These are phyloP conservation scores for Eristalinus sepulchralis DNA, from an alignment of 2,888 invertebrate genomes.

Conservation along the genomic window DNA sequence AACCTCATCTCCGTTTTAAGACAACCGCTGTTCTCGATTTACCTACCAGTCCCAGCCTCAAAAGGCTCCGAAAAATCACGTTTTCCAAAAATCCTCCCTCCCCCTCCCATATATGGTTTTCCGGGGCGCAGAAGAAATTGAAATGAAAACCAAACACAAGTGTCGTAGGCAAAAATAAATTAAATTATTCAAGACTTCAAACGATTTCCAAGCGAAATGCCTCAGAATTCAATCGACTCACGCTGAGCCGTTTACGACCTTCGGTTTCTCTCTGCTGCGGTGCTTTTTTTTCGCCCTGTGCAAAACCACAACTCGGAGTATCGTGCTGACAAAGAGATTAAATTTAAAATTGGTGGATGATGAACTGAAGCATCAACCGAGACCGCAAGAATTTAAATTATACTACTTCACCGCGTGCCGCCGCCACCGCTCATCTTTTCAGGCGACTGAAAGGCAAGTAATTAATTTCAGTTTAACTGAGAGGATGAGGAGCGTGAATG, in stretches of 20 bases:
- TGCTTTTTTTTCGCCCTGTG: neutral
- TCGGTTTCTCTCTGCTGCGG: neutral
- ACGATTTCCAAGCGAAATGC: neutral
- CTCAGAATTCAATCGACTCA: neutral
- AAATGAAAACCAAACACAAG: neutral
- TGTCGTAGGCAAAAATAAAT: neutral
- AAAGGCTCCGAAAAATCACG: neutral
- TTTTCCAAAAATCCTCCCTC: neutral
- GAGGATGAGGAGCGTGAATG: neutral
- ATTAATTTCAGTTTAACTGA: neutral
- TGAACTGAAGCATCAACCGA: neutral
- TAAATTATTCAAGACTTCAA: neutral
- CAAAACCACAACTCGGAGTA: constrained; percentile 3
- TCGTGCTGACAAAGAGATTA: constrained; percentile 24
- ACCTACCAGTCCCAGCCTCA: neutral
- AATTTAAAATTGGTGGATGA: neutral
- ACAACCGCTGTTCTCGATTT: neutral
- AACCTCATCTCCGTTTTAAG: neutral
- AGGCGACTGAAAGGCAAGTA: neutral
- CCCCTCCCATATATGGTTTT: neutral
- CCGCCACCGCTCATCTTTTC: neutral
- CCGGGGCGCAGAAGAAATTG: neutral
- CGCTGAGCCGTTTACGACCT: neutral
- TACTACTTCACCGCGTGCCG: neutral
- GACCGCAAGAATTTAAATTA: neutral